Conservation (phyloP, 2,113 vertebrate species). For the Rhinoderma darwinii region DNA sequence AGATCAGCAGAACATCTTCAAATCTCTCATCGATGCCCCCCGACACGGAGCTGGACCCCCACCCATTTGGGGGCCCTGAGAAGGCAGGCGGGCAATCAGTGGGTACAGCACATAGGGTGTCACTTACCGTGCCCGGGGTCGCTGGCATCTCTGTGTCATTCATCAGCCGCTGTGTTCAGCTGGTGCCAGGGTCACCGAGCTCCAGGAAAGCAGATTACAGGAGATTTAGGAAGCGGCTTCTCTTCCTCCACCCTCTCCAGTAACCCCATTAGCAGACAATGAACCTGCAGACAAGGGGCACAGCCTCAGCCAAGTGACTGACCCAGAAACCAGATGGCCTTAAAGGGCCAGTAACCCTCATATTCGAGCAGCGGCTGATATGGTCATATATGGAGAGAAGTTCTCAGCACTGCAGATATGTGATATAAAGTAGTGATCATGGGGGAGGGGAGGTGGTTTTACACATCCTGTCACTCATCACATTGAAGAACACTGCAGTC, state of each 20-base stretch:
- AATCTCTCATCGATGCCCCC: background rate
- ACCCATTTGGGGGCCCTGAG: no score
- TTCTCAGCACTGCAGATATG: no score
- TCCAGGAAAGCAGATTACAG: constrained; percentile 49
- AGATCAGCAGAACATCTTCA: no score
- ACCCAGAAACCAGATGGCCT: background rate
- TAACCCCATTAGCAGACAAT: constrained; percentile 10
- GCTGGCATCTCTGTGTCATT: constrained; percentile 30
- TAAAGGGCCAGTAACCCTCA: background rate
- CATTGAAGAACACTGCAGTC: no score
- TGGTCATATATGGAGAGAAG: no score
- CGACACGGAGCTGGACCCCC: background rate
- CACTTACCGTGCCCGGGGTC: constrained; percentile 28
- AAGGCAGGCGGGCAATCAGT: no score
- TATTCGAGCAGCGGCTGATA: background rate
- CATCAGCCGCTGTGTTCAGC: background rate
- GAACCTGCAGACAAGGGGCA: background rate
- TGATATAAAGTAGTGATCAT: no score
- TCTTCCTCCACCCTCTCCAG: constrained; percentile 35
- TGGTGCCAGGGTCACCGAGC: constrained; percentile 2
- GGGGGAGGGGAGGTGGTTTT: no score
- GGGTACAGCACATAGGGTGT: background rate
- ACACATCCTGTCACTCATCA: background rate
- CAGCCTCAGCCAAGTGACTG: background rate
- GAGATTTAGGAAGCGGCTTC: background rate